These are phyloP conservation scores for Nebria salina DNA, from an alignment of 2,888 invertebrate species.

Conservation along the genomic window DNA sequence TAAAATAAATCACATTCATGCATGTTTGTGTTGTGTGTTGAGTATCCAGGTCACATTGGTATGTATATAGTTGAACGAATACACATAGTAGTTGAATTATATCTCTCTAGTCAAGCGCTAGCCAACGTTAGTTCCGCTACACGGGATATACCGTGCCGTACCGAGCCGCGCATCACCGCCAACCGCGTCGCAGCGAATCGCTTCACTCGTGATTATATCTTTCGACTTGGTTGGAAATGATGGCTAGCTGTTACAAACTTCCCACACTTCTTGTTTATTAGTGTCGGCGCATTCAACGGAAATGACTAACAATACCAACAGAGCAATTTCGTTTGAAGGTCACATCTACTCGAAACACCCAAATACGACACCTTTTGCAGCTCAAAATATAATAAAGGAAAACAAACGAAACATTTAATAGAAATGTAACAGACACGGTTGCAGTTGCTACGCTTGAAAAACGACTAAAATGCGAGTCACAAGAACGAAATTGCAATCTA, in stretches of 20 bases:
- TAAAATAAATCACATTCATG: slow-evolving; percentile 9
- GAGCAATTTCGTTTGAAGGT: slow-evolving; percentile 7
- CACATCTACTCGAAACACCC: neutral
- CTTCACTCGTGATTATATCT: neutral
- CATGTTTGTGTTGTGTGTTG: neutral
- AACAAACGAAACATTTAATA: neutral
- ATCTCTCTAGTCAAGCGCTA: neutral
- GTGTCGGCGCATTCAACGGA: slow-evolving; percentile 23
- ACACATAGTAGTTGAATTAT: neutral
- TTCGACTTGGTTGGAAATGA: slow-evolving; percentile 1
- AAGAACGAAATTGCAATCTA: neutral
- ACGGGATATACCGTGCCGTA: neutral
- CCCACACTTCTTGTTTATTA: slow-evolving; percentile 31
- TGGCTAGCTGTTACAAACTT: slow-evolving; percentile 8
- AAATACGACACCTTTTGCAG: neutral
- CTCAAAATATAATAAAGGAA: neutral
- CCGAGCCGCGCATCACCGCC: neutral
- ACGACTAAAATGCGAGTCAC: neutral
- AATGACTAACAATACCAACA: slow-evolving; percentile 29
- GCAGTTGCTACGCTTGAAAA: neutral
- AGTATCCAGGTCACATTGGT: slow-evolving; percentile 14
- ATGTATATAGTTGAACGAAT: neutral
- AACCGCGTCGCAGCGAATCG: neutral
- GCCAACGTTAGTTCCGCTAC: slow-evolving; percentile 1
- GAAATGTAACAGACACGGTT: neutral